Conservation (phyloP, 2,888 invertebrate species). For the Mechanitis mazaeus region DNA sequence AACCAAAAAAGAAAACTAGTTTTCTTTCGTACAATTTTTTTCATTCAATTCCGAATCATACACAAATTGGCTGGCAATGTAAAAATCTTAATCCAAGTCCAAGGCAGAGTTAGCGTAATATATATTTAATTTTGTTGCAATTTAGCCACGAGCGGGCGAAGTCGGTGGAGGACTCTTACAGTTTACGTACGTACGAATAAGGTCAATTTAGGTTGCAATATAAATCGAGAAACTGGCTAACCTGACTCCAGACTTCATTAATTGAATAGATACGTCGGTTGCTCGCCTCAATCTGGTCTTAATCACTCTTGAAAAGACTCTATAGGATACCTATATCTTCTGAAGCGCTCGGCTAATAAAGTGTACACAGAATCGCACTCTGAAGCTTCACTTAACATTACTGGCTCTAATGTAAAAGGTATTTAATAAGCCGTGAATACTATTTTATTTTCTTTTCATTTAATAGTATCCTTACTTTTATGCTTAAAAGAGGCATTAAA, state of each 20-base stretch:
- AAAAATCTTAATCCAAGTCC: slow-evolving; percentile 26
- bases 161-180: slow-evolving; percentile 37
- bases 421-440: too few relatives aligned
- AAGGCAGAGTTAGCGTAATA: slow-evolving; percentile 27
- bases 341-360: slow-evolving; percentile 53
- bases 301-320: slow-evolving; percentile 71
- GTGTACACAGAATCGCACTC: slow-evolving; percentile 65
- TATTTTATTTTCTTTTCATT: too few relatives aligned
- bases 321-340: slow-evolving; percentile 47
- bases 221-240: slow-evolving; percentile 58
- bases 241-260: slow-evolving; percentile 60
- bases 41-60: slow-evolving; percentile 19
- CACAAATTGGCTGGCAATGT: slow-evolving; percentile 25
- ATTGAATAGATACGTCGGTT: slow-evolving; percentile 73
- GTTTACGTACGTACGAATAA: slow-evolving; percentile 52
- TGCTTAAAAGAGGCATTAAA: too few relatives aligned
- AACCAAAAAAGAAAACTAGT: too few relatives aligned
- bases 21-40: not conserved
- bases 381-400: slow-evolving; percentile 38
- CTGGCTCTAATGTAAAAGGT: slow-evolving; percentile 9
- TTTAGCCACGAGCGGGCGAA: slow-evolving; percentile 43
- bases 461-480: too few relatives aligned
- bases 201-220: slow-evolving; percentile 63
- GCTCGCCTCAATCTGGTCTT: slow-evolving; percentile 67
- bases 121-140: slow-evolving; percentile 50